Evolutionary conservation across 1,140 invertebrate genomes (phyloP).

Genomic region (Sinella curviseta): DNA sequence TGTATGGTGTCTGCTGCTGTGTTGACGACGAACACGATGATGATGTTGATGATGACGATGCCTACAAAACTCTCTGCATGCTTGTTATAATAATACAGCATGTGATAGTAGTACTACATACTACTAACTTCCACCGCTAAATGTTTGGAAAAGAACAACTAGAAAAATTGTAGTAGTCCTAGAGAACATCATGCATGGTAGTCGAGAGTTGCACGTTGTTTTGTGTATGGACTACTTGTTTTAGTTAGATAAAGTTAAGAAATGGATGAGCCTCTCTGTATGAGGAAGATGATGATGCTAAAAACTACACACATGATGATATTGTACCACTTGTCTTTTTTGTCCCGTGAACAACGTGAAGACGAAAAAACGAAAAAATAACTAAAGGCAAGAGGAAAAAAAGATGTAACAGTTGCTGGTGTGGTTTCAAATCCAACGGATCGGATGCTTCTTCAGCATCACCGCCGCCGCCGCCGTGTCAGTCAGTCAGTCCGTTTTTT

Average conservation of each 20-base stretch:
- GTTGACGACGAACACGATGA: background rate
- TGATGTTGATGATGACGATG: background rate
- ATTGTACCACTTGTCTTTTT: background rate
- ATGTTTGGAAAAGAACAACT: background rate
- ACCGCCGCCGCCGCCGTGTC: background rate
- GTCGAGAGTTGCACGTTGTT: background rate
- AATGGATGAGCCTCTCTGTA: too few species aligned
- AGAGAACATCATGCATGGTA: too few species aligned
- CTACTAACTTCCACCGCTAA: too few species aligned
- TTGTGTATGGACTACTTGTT: background rate
- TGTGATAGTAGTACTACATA: too few species aligned
- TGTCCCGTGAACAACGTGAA: too few species aligned
- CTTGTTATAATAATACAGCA: background rate
- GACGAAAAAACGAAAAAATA: too few species aligned
- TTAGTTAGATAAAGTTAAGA: too few species aligned
- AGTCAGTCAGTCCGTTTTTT: background rate
- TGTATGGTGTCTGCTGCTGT: background rate
- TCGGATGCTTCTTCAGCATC: background rate
- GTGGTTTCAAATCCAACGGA: slow-evolving; percentile 17
- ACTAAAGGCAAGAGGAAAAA: background rate
- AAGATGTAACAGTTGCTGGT: slow-evolving; percentile 21
- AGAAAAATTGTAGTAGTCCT: background rate
- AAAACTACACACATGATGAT: too few species aligned
- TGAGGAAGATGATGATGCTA: too few species aligned
- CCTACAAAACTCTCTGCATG: background rate